Conservation (phyloP, 2,113 vertebrate genomes). For the Tenebrosternarchus preto region DNA sequence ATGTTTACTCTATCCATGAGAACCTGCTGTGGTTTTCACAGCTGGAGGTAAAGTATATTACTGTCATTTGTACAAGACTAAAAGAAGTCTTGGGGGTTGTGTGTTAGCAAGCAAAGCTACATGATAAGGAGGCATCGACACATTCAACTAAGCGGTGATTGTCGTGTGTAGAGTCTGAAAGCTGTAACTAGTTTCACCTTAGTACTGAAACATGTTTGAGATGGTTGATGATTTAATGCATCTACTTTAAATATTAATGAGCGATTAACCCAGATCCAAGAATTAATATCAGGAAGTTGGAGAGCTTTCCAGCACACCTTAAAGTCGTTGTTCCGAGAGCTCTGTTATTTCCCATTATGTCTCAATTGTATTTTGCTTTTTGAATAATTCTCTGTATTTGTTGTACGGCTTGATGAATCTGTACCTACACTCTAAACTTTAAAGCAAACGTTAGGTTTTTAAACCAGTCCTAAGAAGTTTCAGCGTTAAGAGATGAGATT, state of each 20-base stretch:
- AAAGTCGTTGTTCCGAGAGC: conserved; percentile 11
- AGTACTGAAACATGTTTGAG: background rate
- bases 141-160: background rate
- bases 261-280: background rate
- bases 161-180: background rate
- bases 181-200: background rate
- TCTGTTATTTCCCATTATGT: conserved; percentile 16
- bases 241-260: background rate
- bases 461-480: too few relatives aligned
- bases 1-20: conserved; percentile 69
- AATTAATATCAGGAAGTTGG: background rate
- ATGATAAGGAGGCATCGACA: background rate
- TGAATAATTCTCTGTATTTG: background rate
- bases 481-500: too few relatives aligned
- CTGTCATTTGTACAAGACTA: background rate
- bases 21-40: conserved; percentile 77
- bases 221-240: conserved; percentile 2
- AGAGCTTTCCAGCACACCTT: conserved; percentile 15
- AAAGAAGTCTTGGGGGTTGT: background rate
- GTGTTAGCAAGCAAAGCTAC: background rate
- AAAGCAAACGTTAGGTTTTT: too few relatives aligned
- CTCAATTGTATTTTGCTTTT: background rate
- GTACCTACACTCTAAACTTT: background rate
- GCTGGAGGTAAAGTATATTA: conserved; percentile 62
- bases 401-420: conserved; percentile 8